Percentiles rank a stretch among this genome's conserved stretches.
Conservation (phyloP, 2,797 vertebrate species). For the Coilia nasus region DNA sequence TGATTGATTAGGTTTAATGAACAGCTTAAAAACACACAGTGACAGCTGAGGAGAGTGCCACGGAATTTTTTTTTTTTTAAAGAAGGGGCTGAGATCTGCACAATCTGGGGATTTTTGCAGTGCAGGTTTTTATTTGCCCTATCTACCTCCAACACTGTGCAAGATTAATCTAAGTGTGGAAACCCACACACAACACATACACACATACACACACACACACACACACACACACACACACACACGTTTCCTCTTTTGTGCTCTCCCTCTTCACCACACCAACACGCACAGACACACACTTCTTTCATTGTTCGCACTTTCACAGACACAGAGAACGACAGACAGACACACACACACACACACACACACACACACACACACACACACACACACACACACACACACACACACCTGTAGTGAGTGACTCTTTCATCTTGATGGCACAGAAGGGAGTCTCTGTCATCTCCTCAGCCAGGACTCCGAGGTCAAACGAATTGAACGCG, state of each 20-base stretch:
- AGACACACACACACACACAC: neutral
- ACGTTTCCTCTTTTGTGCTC: neutral
- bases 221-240: slow-evolving; percentile 1
- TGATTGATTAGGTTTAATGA: neutral
- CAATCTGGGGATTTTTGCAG: neutral
- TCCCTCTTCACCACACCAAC: neutral
- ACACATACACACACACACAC: neutral
- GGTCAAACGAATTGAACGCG: slow-evolving; percentile 84
- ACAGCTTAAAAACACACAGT: slow-evolving; percentile 20
- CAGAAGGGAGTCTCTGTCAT: slow-evolving; percentile 82
- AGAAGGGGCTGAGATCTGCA: neutral
- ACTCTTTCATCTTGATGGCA: slow-evolving; percentile 96
- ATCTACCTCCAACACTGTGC: neutral
- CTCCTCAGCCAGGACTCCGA: slow-evolving; percentile 74
- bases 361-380: slow-evolving; percentile 7
- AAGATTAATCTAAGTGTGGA: neutral
- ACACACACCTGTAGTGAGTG: slow-evolving; percentile 87
- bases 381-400: neutral
- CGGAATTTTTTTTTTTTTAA: neutral
- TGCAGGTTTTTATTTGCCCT: neutral
- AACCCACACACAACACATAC: neutral
- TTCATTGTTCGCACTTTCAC: neutral
- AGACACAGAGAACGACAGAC: neutral
- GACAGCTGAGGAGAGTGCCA: neutral
- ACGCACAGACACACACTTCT: neutral